Conservation (phyloP, 2,888 invertebrate genomes). For the Adineta ricciae region DNA sequence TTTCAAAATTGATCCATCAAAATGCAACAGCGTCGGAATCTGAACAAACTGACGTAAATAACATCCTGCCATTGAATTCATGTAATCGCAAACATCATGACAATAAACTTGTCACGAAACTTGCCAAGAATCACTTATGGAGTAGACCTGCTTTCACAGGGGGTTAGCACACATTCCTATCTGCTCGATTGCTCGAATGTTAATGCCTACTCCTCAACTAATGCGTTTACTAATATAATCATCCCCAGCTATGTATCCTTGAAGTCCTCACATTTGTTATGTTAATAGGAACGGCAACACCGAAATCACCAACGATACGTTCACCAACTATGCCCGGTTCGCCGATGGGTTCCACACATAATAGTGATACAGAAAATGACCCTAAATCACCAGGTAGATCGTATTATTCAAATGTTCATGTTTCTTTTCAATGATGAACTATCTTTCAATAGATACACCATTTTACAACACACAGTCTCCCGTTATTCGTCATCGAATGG, state of each 20-base stretch:
- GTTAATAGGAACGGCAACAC: background rate
- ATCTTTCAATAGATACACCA: background rate
- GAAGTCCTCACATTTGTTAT: background rate
- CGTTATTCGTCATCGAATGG: background rate
- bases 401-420: background rate
- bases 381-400: background rate
- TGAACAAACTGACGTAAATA: background rate
- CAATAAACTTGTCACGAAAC: background rate
- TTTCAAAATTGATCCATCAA: background rate
- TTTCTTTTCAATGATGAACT: background rate
- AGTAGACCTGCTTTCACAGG: background rate
- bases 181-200: background rate
- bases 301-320: background rate
- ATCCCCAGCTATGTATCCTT: background rate
- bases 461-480: background rate
- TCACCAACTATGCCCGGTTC: background rate
- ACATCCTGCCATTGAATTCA: background rate
- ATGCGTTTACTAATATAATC: background rate
- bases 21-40: background rate
- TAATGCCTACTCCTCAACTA: background rate
- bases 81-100: background rate
- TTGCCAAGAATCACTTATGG: background rate
- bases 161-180: background rate
- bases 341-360: background rate
- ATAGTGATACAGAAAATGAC: slow-evolving; percentile 13